Conservation (phyloP, 1,140 invertebrate species). For the Saccostrea echinata region DNA sequence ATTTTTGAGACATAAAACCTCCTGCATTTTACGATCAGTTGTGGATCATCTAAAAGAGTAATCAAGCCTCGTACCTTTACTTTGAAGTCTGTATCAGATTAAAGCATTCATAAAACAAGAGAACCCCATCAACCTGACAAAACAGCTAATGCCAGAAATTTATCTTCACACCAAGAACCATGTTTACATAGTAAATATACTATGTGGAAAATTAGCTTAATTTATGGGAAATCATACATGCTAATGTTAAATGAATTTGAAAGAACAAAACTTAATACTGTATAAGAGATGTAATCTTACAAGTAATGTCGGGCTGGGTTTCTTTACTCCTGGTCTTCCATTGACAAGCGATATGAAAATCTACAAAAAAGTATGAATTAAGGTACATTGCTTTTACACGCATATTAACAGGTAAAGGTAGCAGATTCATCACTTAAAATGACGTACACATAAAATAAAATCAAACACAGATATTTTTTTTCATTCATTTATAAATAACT, state of each 20-base stretch:
- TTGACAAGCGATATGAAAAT: slow-evolving; percentile 96
- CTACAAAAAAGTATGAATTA: slow-evolving; percentile 78
- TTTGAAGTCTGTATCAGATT: slow-evolving; percentile 22
- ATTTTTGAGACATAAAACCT: slow-evolving; percentile 18
- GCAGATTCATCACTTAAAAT: too few relatives aligned
- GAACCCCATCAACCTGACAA: background rate
- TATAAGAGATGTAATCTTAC: slow-evolving; percentile 81
- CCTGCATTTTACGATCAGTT: slow-evolving; percentile 16
- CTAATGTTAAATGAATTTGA: background rate
- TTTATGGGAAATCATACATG: background rate
- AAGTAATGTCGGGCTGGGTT: slow-evolving; percentile 78
- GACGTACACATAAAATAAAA: too few relatives aligned
- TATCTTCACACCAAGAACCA: background rate
- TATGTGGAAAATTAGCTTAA: slow-evolving; percentile 19
- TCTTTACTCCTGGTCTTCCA: slow-evolving; percentile 93
- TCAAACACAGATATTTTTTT: too few relatives aligned
- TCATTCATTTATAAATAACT: too few relatives aligned
- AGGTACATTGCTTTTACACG: too few relatives aligned
- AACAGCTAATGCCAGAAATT: background rate
- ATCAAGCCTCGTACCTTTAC: background rate
- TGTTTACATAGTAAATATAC: background rate
- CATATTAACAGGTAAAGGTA: too few relatives aligned
- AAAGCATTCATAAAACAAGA: slow-evolving; percentile 1
- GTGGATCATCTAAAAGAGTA: slow-evolving; percentile 21
- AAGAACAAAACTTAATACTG: background rate